These are phyloP conservation scores for Epinephelus awoara DNA, from an alignment of 2,797 vertebrate species.

Conservation along the genomic window DNA sequence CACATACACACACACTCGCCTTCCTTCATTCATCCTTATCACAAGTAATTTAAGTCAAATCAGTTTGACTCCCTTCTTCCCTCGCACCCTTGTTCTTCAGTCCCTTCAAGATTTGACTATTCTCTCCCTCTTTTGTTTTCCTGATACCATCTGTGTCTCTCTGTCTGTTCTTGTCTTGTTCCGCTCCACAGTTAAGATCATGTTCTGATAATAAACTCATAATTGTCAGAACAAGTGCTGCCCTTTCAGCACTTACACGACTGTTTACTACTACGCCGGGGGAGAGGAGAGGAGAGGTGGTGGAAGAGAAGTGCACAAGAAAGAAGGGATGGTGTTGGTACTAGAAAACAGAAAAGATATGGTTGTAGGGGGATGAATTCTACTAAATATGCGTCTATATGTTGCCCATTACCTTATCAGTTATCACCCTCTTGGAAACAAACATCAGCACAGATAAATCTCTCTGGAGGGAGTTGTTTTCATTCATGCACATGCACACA, in stretches of 20 bases:
- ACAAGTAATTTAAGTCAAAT: conserved; percentile 70
- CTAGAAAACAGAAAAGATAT: background rate
- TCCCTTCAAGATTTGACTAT: conserved; percentile 49
- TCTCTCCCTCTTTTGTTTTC: conserved; percentile 52
- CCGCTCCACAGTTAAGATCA: conserved; percentile 59
- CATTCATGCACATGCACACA: conserved; percentile 19
- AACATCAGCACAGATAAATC: conserved; percentile 26
- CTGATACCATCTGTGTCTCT: conserved; percentile 63
- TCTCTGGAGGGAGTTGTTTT: conserved; percentile 17
- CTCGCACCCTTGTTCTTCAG: conserved; percentile 29
- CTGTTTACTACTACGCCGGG: conserved; percentile 20
- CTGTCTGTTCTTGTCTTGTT: conserved; percentile 51
- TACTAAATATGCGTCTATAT: conserved; percentile 24
- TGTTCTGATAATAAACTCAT: conserved; percentile 71
- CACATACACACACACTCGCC: conserved; percentile 15
- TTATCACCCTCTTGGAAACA: conserved; percentile 41
- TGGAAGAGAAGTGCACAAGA: background rate
- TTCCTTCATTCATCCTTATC: conserved; percentile 65
- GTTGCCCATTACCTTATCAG: conserved; percentile 38
- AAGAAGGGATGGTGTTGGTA: background rate
- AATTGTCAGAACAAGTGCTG: conserved; percentile 59
- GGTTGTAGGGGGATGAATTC: background rate
- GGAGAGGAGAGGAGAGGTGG: conserved; percentile 14
- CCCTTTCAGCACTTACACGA: conserved; percentile 48
- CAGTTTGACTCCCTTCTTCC: conserved; percentile 47